Conservation (phyloP, 1,140 invertebrate genomes). For the Dreissena rostriformis region DNA sequence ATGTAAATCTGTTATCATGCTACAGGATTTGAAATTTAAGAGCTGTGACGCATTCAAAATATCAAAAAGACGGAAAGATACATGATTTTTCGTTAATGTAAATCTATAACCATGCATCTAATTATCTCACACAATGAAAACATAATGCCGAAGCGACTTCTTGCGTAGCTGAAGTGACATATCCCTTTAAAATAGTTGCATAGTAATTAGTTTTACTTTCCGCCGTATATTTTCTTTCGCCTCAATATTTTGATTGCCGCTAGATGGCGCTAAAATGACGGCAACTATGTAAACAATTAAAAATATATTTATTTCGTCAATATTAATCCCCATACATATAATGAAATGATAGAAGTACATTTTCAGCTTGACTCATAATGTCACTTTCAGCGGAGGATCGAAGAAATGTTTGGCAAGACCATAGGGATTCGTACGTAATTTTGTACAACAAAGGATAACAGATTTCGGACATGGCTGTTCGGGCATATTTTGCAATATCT, state of each 20-base stretch:
- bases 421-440: conserved; percentile 41
- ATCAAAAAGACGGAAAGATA: too few relatives aligned
- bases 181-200: too few relatives aligned
- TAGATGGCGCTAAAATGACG: conserved; percentile 5
- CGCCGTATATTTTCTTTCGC: background rate
- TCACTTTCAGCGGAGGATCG: conserved; percentile 40
- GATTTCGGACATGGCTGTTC: background rate
- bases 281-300: conserved; percentile 52
- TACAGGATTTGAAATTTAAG: too few relatives aligned
- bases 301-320: background rate
- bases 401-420: conserved; percentile 37
- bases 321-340: background rate
- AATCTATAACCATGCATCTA: too few relatives aligned
- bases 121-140: too few relatives aligned
- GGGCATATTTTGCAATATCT: conserved; percentile 2
- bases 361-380: conserved; percentile 18
- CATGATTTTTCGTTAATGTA: too few relatives aligned
- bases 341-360: background rate
- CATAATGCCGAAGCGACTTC: too few relatives aligned
- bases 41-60: too few relatives aligned
- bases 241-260: background rate
- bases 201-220: background rate
- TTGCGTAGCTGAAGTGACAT: too few relatives aligned
- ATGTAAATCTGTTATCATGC: too few relatives aligned
- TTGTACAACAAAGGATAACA: background rate